Percentiles rank a stretch among this genome's conserved stretches.
Evolutionary conservation across 2,888 invertebrate species (phyloP).

Genomic region (Carcina quercana): DNA sequence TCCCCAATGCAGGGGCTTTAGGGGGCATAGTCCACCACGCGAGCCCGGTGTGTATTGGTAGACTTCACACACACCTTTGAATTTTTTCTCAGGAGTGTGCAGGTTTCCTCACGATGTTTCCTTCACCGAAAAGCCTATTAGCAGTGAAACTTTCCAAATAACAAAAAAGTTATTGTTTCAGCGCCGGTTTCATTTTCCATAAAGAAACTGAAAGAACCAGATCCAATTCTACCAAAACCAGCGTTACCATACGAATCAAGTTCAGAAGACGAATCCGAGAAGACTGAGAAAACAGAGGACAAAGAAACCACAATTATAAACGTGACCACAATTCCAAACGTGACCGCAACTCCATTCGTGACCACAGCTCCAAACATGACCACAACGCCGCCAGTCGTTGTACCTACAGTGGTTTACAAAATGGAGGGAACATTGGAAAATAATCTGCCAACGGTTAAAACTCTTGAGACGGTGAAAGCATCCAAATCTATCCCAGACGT

Average conservation of each 20-base stretch:
- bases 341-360: conserved; percentile 31
- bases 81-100: too few species aligned
- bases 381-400: background rate
- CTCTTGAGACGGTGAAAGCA: conserved; percentile 19
- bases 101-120: too few species aligned
- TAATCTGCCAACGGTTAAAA: conserved; percentile 31
- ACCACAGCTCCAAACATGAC: background rate
- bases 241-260: conserved; percentile 85
- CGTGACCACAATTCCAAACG: conserved; percentile 25
- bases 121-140: too few species aligned
- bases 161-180: conserved; percentile 46
- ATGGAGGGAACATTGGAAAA: conserved; percentile 38
- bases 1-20: too few species aligned
- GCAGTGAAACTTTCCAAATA: too few species aligned
- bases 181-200: conserved; percentile 90
- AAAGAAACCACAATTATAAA: conserved; percentile 21
- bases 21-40: too few species aligned
- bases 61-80: too few species aligned
- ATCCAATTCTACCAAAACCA: conserved; percentile 78
- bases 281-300: conserved; percentile 21
- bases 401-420: conserved; percentile 39
- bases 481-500: conserved; percentile 4
- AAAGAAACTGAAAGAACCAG: conserved; percentile 85
- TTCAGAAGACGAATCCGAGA: conserved; percentile 76
- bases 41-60: too few species aligned